phyloP scores from a whole-genome alignment of 1,140 invertebrate species.

The Calosoma granatense region DNA sequence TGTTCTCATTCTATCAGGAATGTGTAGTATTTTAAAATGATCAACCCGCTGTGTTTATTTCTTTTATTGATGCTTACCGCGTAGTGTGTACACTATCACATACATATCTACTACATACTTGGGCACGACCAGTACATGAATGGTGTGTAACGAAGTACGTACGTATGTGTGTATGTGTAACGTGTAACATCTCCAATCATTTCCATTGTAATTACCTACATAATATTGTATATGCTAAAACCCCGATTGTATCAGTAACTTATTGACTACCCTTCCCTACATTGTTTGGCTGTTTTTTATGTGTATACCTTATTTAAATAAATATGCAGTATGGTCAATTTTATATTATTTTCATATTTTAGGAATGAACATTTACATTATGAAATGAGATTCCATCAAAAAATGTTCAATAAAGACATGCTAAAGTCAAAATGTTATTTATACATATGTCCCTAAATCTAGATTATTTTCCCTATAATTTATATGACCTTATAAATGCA shows the following conservation, averaged over 20 bases:
- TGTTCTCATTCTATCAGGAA: conserved; percentile 16
- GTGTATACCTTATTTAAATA: conserved; percentile 30
- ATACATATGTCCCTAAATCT: too few species aligned
- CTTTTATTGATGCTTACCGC: too few species aligned
- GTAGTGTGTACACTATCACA: too few species aligned
- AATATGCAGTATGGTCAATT: conserved; percentile 27
- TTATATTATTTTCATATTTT: conserved; percentile 16
- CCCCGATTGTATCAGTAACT: too few species aligned
- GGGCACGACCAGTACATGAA: too few species aligned
- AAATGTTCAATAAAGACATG: conserved; percentile 19
- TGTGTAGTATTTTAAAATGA: conserved; percentile 14
- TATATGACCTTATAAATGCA: too few species aligned
- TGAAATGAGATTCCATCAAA: conserved; percentile 19
- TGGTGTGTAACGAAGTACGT: too few species aligned
- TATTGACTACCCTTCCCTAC: background rate
- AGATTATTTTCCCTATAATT: too few species aligned
- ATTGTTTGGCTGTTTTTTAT: conserved; percentile 17
- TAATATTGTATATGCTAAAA: conserved; percentile 6
- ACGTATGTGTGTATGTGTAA: background rate
- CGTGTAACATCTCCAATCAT: too few species aligned
- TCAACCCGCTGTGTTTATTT: conserved; percentile 13
- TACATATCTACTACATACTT: too few species aligned
- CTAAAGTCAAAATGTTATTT: too few species aligned
- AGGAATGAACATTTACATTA: conserved; percentile 9
- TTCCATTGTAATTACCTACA: background rate